A percentile compares a stretch with the other conserved stretches of the same genome.
Evolutionary conservation across 2,113 vertebrate species (phyloP).

Genomic region (Hippocampus mohnikei): DNA sequence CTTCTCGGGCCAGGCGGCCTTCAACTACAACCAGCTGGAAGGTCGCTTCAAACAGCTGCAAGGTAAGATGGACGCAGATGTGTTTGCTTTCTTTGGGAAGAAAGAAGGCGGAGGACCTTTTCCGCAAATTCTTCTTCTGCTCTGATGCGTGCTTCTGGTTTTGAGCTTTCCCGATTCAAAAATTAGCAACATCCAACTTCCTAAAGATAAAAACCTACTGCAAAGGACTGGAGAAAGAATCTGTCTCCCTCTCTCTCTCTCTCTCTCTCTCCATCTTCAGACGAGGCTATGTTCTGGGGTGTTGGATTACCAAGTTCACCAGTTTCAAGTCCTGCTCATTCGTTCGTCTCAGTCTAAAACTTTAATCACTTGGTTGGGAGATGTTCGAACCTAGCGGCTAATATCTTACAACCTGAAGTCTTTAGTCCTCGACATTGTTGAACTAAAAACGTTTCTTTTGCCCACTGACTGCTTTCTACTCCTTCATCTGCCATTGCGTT

Average conservation of each 20-base stretch:
- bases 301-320: background rate
- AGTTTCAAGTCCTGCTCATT: background rate
- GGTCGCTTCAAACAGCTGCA: conserved; percentile 94
- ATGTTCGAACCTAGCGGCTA: too few relatives aligned
- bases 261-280: background rate
- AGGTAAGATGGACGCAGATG: conserved; percentile 73
- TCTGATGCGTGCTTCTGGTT: background rate
- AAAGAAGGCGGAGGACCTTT: background rate
- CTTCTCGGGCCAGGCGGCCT: conserved; percentile 80
- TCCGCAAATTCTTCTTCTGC: background rate
- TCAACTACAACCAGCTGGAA: conserved; percentile 95
- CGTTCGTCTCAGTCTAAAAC: background rate
- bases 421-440: too few relatives aligned
- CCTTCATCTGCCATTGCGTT: too few relatives aligned
- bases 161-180: background rate
- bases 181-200: background rate
- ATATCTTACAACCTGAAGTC: too few relatives aligned
- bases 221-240: too few relatives aligned
- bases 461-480: too few relatives aligned
- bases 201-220: too few relatives aligned
- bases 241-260: too few relatives aligned
- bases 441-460: too few relatives aligned
- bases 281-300: background rate
- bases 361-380: too few relatives aligned
- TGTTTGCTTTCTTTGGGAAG: background rate